Evolutionary conservation across 2,888 invertebrate species (phyloP).

Genomic region (Lomographa bimaculata): DNA sequence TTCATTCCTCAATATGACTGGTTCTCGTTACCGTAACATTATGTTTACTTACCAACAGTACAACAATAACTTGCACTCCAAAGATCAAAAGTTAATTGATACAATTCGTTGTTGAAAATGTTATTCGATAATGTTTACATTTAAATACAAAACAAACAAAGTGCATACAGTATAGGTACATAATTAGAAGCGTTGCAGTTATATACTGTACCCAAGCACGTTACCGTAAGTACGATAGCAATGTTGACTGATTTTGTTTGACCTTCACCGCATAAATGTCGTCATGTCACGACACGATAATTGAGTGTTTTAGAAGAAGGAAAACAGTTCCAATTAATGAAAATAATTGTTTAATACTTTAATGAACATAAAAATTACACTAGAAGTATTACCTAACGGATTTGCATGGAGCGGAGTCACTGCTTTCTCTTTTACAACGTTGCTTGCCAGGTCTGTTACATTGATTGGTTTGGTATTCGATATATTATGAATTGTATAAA

Average conservation of each 20-base stretch:
- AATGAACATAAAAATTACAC: too few relatives aligned
- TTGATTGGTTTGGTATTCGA: too few relatives aligned
- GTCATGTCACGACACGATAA: not conserved
- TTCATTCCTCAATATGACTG: too few relatives aligned
- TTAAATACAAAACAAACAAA: constrained; percentile 5
- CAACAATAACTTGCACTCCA: constrained; percentile 10
- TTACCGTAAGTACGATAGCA: constrained; percentile 11
- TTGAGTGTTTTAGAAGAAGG: not conserved
- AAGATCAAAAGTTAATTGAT: constrained; percentile 17
- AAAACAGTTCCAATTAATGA: too few relatives aligned
- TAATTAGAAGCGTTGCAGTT: too few relatives aligned
- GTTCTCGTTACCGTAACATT: too few relatives aligned
- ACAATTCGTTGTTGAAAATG: too few relatives aligned
- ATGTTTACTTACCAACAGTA: too few relatives aligned
- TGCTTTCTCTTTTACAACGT: constrained; percentile 5
- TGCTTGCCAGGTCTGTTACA: not conserved
- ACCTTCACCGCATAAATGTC: constrained; percentile 8
- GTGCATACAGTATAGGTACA: too few relatives aligned
- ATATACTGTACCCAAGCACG: too few relatives aligned
- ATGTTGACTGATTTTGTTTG: constrained; percentile 9
- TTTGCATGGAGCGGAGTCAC: constrained; percentile 5
- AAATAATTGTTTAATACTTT: too few relatives aligned
- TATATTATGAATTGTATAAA: too few relatives aligned
- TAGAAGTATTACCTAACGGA: constrained; percentile 3
- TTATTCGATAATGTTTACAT: constrained; percentile 13